A percentile compares a stretch with the other conserved stretches of the same genome.
Conservation (phyloP, 2,113 vertebrate species). For the Anser cygnoides region DNA sequence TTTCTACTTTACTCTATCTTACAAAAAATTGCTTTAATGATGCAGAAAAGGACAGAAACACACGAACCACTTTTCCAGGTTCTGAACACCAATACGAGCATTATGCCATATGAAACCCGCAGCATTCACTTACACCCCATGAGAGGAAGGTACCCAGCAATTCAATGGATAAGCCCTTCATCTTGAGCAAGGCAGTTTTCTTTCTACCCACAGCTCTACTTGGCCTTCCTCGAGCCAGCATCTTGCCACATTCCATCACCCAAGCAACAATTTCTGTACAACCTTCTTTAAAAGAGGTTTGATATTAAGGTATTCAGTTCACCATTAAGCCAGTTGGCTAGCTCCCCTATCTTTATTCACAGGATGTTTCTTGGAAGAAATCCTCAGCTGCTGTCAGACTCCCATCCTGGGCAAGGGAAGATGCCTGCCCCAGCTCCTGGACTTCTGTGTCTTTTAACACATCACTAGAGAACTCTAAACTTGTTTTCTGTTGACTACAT, state of each 20-base stretch:
- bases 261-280: not conserved
- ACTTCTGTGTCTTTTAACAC: not conserved
- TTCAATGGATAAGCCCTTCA: accelerated
- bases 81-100: not conserved
- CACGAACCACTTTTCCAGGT: not conserved
- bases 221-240: not conserved
- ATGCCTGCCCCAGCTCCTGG: not conserved
- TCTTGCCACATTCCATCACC: not conserved
- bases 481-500: not conserved
- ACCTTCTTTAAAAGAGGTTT: not conserved
- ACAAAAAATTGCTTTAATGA: not conserved
- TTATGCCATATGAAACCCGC: not conserved
- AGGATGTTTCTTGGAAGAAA: not conserved
- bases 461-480: not conserved
- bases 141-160: accelerated
- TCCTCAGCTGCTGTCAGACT: not conserved
- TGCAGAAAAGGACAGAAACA: not conserved
- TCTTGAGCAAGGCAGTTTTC: accelerated
- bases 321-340: not conserved
- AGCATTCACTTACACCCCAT: not conserved
- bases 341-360: not conserved
- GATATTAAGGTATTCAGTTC: not conserved
- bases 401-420: not conserved
- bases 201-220: not conserved
- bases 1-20: not conserved